These are phyloP conservation scores for Lordiphosa fenestrarum DNA, from an alignment of 2,888 invertebrate species.

Conservation along the genomic window DNA sequence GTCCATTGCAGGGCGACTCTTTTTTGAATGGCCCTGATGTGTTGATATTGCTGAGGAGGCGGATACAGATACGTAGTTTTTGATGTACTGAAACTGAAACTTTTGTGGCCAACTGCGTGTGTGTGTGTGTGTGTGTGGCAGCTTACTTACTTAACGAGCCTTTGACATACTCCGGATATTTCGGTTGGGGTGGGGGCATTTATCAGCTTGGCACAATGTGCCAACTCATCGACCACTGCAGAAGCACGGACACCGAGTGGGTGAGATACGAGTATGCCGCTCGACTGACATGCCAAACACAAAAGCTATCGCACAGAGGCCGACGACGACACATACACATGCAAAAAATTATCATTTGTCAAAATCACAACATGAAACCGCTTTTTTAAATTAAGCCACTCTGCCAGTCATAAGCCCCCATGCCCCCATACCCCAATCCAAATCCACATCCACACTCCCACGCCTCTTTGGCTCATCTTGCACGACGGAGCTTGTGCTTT, in stretches of 20 bases:
- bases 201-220: conserved; percentile 61
- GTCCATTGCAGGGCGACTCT: conserved; percentile 38
- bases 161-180: conserved; percentile 56
- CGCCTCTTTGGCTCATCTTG: conserved; percentile 8
- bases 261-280: conserved; percentile 28
- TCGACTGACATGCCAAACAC: conserved; percentile 63
- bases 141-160: conserved; percentile 67
- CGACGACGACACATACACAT: conserved; percentile 32
- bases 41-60: conserved; percentile 20
- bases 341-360: conserved; percentile 68
- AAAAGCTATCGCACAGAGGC: conserved; percentile 51
- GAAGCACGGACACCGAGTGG: conserved; percentile 29
- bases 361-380: conserved; percentile 73
- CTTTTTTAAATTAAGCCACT: conserved; percentile 68
- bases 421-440: no score
- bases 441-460: conserved; percentile 13
- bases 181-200: conserved; percentile 25
- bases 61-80: conserved; percentile 38
- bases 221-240: conserved; percentile 60
- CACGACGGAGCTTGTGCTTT: conserved; percentile 35
- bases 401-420: conserved; percentile 33
- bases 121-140: conserved; percentile 30
- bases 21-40: conserved; percentile 26
- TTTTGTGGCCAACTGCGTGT: conserved; percentile 25
- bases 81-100: conserved; percentile 60